Conservation (phyloP, 2,113 vertebrate genomes). For the Jaculus jaculus region DNA sequence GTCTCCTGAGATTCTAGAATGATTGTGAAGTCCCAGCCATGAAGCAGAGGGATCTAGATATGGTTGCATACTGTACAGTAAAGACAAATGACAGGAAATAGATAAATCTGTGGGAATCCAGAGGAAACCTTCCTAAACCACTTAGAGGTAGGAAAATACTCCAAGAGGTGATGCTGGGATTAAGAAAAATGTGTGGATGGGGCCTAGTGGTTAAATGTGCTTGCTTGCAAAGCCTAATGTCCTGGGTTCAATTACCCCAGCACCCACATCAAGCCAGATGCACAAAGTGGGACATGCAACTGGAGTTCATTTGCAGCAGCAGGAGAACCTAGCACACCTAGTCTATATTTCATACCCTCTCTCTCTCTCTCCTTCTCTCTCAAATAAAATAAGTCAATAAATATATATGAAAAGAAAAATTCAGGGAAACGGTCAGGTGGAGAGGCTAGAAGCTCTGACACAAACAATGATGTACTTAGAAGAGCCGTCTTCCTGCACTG, state of each 20-base stretch:
- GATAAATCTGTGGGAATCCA: background rate
- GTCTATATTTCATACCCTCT: too few species aligned
- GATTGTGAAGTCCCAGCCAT: background rate
- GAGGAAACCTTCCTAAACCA: background rate
- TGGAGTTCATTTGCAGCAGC: too few species aligned
- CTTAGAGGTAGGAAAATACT: background rate
- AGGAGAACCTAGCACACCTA: too few species aligned
- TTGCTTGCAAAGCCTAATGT: too few species aligned
- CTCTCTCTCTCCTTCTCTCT: too few species aligned
- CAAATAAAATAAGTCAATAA: too few species aligned
- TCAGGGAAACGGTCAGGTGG: background rate
- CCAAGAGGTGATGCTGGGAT: background rate
- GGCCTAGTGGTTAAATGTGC: too few species aligned
- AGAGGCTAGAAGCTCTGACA: background rate
- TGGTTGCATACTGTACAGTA: background rate
- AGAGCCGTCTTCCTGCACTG: background rate
- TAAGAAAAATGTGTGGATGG: background rate
- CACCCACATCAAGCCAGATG: too few species aligned
- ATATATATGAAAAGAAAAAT: background rate
- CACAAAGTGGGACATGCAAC: too few species aligned
- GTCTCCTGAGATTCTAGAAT: background rate
- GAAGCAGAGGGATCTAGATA: background rate
- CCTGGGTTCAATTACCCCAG: too few species aligned
- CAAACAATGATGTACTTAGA: background rate
- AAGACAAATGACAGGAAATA: background rate